Conservation (phyloP, 1,140 invertebrate genomes). For the Sipha flava region DNA sequence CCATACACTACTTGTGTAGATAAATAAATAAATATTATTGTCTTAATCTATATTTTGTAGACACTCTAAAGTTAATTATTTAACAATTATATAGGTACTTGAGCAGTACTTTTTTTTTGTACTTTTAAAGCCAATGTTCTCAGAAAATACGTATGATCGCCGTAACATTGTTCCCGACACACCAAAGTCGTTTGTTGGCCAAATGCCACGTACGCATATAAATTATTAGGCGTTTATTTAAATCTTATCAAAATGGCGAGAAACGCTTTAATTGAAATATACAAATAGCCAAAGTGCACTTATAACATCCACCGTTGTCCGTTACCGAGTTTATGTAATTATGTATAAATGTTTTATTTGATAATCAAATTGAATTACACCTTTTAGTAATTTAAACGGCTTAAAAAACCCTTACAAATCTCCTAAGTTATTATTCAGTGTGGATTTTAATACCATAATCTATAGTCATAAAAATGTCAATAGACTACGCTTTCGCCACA, state of each 20-base stretch:
- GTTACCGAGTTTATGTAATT: not conserved
- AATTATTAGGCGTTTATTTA: constrained; percentile 7
- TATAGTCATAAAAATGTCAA: not conserved
- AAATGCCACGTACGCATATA: not conserved
- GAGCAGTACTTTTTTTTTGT: too few relatives aligned
- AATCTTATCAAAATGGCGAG: not conserved
- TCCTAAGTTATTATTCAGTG: not conserved
- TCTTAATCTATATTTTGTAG: too few relatives aligned
- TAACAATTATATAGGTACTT: too few relatives aligned
- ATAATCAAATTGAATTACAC: not conserved
- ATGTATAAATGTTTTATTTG: constrained; percentile 4
- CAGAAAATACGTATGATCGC: not conserved
- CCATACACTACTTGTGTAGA: too few relatives aligned
- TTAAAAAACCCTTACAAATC: not conserved
- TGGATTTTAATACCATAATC: not conserved
- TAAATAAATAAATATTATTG: too few relatives aligned
- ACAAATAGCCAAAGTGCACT: not conserved
- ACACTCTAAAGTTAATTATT: too few relatives aligned
- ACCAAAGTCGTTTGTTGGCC: constrained; percentile 1
- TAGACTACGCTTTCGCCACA: too few relatives aligned
- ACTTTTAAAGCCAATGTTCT: constrained; percentile 3
- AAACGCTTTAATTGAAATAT: constrained; percentile 7
- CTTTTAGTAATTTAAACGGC: not conserved
- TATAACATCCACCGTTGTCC: not conserved
- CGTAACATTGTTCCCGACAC: not conserved